Base-by-base conservation (phyloP, 2,888 invertebrate species). In the Alcis repandata region DNA sequence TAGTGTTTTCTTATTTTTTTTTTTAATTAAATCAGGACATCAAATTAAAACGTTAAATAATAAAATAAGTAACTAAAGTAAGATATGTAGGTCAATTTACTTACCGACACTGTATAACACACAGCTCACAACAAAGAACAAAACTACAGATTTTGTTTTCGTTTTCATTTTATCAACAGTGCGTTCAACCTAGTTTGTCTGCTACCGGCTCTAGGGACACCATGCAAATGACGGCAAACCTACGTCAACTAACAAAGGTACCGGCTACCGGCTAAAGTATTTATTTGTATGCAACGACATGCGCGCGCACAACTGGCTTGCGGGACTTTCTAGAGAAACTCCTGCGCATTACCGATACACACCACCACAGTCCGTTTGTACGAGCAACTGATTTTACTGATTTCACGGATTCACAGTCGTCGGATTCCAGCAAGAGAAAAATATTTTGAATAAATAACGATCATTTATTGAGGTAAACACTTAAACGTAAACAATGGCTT, bases 241-340 rank as follows among this genome's bases (percentile, higher is more conserved):
- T 85, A 83, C 80, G 87, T 85, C 83, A 86, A 84, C 82, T 82
- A 78, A 82, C 79, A 82, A 87, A 87, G 86, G 85, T 85, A 84
- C 75, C 79, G 74, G 72, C 51, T 75, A 41, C n/a, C 19, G 32
- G 38, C 45, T 74, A 71, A 76, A 77, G 74, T 81, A 89, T 93
- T 93, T 81, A 89, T 93, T 93, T 91, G 92, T 93, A 92, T 92
- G 91, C 93, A 88, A 86, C 84, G 87, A 82, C 77, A 78, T 82
- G 87, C 85, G 80, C 86, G 82, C 79, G 67, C 88, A 87, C 85
- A 80, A 87, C 89, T 86, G 84, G 79, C 84, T 87, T 87, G 87
- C 87, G 88, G 90, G 87, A 92, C 94, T 94, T 94, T 94, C 94
- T 93, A 89, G 82, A 87, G 93, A 94, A 93, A 93, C 89, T 91